Percentiles rank a stretch among this genome's conserved stretches.
Conservation (phyloP, 1,140 invertebrate species). For the Hyles vespertilio region DNA sequence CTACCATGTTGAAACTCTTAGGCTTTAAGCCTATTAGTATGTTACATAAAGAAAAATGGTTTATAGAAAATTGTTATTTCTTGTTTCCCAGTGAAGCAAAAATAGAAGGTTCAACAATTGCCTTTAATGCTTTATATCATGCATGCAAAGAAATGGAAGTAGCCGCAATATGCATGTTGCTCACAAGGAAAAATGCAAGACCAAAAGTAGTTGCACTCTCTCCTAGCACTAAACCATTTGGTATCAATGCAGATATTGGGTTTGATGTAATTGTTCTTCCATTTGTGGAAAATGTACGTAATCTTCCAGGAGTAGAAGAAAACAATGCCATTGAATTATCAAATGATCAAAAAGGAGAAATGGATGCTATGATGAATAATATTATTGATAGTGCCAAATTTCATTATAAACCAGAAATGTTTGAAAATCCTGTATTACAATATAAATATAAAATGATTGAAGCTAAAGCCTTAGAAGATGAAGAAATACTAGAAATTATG, state of each 20-base stretch:
- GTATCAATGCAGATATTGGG: constrained; percentile 50
- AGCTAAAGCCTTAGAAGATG: constrained; percentile 54
- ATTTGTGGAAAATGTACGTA: constrained; percentile 58
- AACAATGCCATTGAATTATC: constrained; percentile 27
- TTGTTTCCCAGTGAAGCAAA: constrained; percentile 60
- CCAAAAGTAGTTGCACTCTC: constrained; percentile 53
- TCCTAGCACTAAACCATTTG: constrained; percentile 45
- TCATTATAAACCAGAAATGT: constrained; percentile 59
- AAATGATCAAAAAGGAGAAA: constrained; percentile 30
- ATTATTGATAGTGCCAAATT: constrained; percentile 43
- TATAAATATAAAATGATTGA: constrained; percentile 52
- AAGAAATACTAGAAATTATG: constrained; percentile 45
- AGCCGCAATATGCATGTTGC: constrained; percentile 57
- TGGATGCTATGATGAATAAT: constrained; percentile 36
- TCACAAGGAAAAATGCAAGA: constrained; percentile 53
- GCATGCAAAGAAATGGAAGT: constrained; percentile 52
- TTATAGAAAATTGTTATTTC: constrained; percentile 54
- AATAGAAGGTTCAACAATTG: constrained; percentile 59
- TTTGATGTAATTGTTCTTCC: constrained; percentile 65
- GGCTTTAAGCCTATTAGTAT: constrained; percentile 57
- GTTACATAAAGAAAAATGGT: constrained; percentile 65
- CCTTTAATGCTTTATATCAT: constrained; percentile 60
- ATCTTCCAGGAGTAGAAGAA: constrained; percentile 40
- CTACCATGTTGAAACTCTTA: constrained; percentile 56
- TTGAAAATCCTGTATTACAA: constrained; percentile 60